A percentile compares a stretch with the other conserved stretches of the same genome.
phyloP scores from a whole-genome alignment of 1,140 invertebrate genomes.

The Eriocheir sinensis region DNA sequence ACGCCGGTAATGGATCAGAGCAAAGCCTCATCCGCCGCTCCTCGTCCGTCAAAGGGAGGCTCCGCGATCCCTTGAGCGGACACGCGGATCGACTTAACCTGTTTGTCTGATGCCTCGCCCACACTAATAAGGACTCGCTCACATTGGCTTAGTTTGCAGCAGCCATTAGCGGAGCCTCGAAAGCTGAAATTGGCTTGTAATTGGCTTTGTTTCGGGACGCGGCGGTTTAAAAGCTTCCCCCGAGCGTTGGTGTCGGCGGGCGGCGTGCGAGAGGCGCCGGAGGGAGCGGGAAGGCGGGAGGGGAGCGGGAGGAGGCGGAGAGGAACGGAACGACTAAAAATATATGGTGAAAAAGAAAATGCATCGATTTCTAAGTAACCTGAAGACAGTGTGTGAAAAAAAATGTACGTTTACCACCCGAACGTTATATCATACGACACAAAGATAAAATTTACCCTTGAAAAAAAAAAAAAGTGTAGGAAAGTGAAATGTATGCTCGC shows the following conservation, averaged over 20 bases:
- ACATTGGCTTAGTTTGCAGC: slow-evolving; percentile 13
- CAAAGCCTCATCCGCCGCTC: background rate
- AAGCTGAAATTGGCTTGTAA: slow-evolving; percentile 27
- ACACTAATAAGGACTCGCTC: background rate
- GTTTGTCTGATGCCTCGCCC: background rate
- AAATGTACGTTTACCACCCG: too few relatives aligned
- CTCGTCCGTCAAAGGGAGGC: too few relatives aligned
- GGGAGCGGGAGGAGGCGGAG: background rate
- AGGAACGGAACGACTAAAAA: too few relatives aligned
- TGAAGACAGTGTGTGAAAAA: too few relatives aligned
- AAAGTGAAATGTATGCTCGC: too few relatives aligned
- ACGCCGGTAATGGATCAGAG: too few relatives aligned
- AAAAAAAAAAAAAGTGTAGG: too few relatives aligned
- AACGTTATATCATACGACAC: too few relatives aligned
- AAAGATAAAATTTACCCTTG: too few relatives aligned
- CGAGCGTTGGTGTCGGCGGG: too few relatives aligned
- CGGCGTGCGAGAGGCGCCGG: background rate
- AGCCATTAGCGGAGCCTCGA: background rate
- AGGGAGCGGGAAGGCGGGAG: background rate
- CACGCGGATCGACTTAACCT: background rate
- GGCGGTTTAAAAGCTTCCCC: background rate
- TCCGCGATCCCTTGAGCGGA: background rate
- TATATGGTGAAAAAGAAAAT: too few relatives aligned
- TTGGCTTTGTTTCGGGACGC: slow-evolving; percentile 43
- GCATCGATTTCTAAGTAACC: too few relatives aligned